Evolutionary conservation across 2,113 vertebrate species (phyloP).

Genomic region (Illadopsis cleaveri): DNA sequence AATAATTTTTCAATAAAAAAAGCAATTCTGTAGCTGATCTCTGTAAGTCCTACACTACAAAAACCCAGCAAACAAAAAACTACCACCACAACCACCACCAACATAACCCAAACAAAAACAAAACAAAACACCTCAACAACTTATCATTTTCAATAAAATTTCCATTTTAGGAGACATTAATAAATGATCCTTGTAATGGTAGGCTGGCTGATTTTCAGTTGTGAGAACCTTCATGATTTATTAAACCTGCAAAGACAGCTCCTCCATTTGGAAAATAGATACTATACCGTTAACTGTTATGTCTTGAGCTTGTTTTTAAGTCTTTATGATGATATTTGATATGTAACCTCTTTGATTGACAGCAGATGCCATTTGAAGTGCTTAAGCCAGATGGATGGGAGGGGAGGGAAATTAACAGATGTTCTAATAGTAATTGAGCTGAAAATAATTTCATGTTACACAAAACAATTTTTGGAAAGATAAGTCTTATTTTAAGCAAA

Average conservation of each 20-base stretch:
- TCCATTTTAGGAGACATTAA: neutral
- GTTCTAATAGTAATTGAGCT: neutral
- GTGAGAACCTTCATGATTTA: neutral
- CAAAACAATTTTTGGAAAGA: neutral
- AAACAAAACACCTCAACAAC: neutral
- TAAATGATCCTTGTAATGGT: neutral
- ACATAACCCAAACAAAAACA: neutral
- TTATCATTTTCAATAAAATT: neutral
- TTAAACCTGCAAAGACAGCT: neutral
- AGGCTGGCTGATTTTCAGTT: neutral
- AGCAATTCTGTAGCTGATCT: neutral
- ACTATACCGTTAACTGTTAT: neutral
- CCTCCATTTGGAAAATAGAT: neutral
- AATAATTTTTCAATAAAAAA: neutral
- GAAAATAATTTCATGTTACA: conserved; percentile 15
- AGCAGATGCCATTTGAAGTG: conserved; percentile 9
- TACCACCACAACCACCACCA: neutral
- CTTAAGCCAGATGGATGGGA: neutral
- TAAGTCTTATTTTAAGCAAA: neutral
- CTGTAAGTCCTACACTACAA: neutral
- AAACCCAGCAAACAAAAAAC: neutral
- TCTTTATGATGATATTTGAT: neutral
- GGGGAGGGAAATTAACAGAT: neutral
- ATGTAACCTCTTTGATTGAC: conserved; percentile 11
- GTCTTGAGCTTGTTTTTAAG: neutral